Percentiles rank a stretch among this genome's conserved stretches.
Evolutionary conservation across 1,140 invertebrate species (phyloP).

Genomic region (Atta cephalotes): DNA sequence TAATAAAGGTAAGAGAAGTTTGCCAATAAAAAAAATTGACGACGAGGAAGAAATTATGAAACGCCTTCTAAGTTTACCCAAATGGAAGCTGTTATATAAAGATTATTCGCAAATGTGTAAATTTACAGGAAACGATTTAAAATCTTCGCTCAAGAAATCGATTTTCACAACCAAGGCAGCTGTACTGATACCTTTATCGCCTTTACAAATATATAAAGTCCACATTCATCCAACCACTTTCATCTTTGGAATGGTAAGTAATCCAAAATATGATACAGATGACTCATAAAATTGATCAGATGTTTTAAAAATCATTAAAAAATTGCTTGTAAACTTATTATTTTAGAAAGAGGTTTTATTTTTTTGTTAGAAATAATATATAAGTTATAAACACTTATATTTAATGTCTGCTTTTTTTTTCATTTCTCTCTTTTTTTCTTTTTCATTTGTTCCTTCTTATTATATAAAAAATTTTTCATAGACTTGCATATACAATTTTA

Average conservation of each 20-base stretch:
- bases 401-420: neutral
- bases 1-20: neutral
- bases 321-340: neutral
- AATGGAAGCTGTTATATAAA: constrained; percentile 27
- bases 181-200: constrained; percentile 76
- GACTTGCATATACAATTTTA: neutral
- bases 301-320: neutral
- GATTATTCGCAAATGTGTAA: neutral
- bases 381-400: neutral
- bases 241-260: constrained; percentile 77
- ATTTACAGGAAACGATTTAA: neutral
- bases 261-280: neutral
- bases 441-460: neutral
- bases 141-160: neutral
- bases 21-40: neutral
- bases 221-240: constrained; percentile 75
- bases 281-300: neutral
- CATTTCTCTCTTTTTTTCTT: neutral
- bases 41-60: constrained; percentile 31
- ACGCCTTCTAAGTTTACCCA: constrained; percentile 5
- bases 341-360: neutral
- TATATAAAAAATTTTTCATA: neutral
- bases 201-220: constrained; percentile 79
- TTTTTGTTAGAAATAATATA: neutral
- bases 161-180: constrained; percentile 4